Evolutionary conservation across 2,797 vertebrate species (phyloP).

Genomic region (Podarcis siculus): DNA sequence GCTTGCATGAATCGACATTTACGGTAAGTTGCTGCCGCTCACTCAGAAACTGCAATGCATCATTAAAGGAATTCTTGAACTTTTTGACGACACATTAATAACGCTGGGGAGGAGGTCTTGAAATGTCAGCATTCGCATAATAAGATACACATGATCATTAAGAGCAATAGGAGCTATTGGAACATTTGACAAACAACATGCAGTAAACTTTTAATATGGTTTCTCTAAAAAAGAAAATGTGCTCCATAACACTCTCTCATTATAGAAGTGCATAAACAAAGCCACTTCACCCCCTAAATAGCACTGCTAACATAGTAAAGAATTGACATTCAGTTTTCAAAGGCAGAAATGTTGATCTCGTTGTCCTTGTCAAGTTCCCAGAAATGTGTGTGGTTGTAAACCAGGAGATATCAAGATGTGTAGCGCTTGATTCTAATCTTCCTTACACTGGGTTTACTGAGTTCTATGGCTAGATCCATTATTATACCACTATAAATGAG

Average conservation of each 20-base stretch:
- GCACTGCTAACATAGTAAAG: background rate
- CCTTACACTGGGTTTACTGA: conserved; percentile 30
- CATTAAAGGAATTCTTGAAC: conserved; percentile 39
- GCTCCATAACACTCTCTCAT: conserved; percentile 5
- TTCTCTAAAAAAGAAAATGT: background rate
- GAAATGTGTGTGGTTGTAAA: background rate
- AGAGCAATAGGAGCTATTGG: background rate
- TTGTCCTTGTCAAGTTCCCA: conserved; percentile 32
- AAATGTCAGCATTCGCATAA: conserved; percentile 33
- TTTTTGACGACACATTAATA: conserved; percentile 30
- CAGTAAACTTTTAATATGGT: conserved; percentile 1
- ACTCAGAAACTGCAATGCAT: background rate
- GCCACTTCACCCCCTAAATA: conserved; percentile 2
- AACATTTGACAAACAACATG: conserved; percentile 18
- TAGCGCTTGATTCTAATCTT: conserved; percentile 30
- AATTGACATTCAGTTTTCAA: conserved; percentile 30
- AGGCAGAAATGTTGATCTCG: background rate
- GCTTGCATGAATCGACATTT: background rate
- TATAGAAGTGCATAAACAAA: background rate
- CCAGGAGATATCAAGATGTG: conserved; percentile 11
- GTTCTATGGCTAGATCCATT: conserved; percentile 24
- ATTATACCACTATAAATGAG: conserved; percentile 27
- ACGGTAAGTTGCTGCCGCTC: conserved; percentile 7
- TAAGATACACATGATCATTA: fast-evolving
- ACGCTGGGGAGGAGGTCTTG: conserved; percentile 12